phyloP scores from a whole-genome alignment of 1,140 invertebrate species.

The Zaprionus camerounensis region DNA sequence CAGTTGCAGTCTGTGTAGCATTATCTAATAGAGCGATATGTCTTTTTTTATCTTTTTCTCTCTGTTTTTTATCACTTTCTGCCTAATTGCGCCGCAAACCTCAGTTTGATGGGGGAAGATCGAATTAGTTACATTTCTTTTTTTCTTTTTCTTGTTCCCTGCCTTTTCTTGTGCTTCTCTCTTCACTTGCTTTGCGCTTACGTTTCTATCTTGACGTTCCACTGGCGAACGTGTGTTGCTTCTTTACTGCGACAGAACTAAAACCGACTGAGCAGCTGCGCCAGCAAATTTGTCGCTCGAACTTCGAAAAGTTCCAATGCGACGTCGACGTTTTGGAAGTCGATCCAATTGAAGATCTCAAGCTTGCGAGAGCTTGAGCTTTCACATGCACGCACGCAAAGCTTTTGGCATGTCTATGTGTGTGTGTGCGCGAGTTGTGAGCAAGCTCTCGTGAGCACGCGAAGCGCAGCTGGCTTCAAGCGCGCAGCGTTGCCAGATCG shows the following conservation, averaged over 20 bases:
- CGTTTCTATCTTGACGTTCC: conserved; percentile 72
- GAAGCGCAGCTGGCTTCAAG: conserved; percentile 4
- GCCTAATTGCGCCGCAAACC: conserved; percentile 1
- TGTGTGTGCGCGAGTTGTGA: not conserved
- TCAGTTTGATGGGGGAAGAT: not conserved
- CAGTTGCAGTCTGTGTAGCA: conserved; percentile 27
- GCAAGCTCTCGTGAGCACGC: not conserved
- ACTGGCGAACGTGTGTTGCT: conserved; percentile 72
- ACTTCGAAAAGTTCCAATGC: conserved; percentile 68
- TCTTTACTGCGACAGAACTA: conserved; percentile 72
- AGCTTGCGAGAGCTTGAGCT: conserved; percentile 44
- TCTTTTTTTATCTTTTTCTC: conserved; percentile 37
- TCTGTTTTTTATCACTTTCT: conserved; percentile 57
- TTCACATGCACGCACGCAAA: not conserved
- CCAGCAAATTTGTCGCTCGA: conserved; percentile 56
- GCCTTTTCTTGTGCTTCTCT: conserved; percentile 16
- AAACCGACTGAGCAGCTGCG: conserved; percentile 71
- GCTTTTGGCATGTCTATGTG: not conserved
- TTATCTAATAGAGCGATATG: conserved; percentile 64
- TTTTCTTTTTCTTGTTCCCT: conserved; percentile 9
- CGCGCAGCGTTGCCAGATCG: not conserved
- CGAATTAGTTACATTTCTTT: conserved; percentile 34
- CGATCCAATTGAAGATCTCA: conserved; percentile 41
- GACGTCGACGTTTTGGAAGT: conserved; percentile 32
- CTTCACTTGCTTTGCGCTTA: conserved; percentile 54